Evolutionary conservation across 2,888 invertebrate species (phyloP).

Genomic region (Rhingia campestris): DNA sequence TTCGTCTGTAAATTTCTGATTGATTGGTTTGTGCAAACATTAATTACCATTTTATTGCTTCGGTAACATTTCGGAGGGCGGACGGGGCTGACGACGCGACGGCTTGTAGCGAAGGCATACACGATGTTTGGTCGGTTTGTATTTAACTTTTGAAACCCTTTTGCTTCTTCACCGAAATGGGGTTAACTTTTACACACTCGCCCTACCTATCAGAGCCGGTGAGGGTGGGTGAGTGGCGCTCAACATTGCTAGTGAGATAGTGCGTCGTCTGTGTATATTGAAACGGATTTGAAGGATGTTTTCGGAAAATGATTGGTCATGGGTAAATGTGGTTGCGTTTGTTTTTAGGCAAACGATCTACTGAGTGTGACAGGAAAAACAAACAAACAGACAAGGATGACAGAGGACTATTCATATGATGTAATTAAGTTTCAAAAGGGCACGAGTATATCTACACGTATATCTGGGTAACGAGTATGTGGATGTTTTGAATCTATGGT

Average conservation of each 20-base stretch:
- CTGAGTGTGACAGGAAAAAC: neutral
- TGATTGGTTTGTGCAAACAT: constrained; percentile 77
- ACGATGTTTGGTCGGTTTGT: constrained; percentile 67
- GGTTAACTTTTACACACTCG: constrained; percentile 50
- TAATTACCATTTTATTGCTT: constrained; percentile 77
- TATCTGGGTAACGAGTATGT: too few species aligned
- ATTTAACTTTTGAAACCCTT: constrained; percentile 69
- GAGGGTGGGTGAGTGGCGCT: neutral
- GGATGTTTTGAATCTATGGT: too few species aligned
- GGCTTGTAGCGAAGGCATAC: constrained; percentile 42
- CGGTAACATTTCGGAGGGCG: constrained; percentile 67
- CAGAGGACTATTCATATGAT: constrained; percentile 22
- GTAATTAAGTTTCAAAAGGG: constrained; percentile 50
- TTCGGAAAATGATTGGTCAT: constrained; percentile 59
- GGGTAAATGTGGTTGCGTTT: constrained; percentile 46
- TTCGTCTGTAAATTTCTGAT: constrained; percentile 76
- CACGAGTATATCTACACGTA: neutral
- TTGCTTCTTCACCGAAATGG: constrained; percentile 39
- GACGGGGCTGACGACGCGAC: constrained; percentile 31
- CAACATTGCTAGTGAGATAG: constrained; percentile 1
- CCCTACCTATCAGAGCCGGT: neutral
- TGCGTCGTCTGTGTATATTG: neutral
- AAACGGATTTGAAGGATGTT: constrained; percentile 46
- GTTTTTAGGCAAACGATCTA: constrained; percentile 20
- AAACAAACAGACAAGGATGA: constrained; percentile 16